A percentile compares a stretch with the other conserved stretches of the same genome.
phyloP scores from a whole-genome alignment of 2,888 invertebrate species.

The Phyllotreta striolata region DNA sequence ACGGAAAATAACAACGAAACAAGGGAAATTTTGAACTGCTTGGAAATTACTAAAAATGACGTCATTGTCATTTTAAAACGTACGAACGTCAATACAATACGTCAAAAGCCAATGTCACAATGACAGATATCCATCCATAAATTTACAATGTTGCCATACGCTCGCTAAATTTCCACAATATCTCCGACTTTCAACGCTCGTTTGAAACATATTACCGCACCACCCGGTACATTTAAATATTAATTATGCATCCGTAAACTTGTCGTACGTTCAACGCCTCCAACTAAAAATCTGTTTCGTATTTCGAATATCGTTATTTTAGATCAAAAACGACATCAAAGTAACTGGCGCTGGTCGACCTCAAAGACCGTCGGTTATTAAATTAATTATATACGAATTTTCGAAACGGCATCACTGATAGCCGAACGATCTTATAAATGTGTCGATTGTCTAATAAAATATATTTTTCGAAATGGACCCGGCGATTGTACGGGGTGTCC shows the following conservation, averaged over 20 bases:
- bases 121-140: too few species aligned
- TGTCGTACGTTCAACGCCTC: background rate
- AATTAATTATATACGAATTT: conserved; percentile 11
- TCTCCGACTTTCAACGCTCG: too few species aligned
- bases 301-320: conserved; percentile 11
- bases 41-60: too few species aligned
- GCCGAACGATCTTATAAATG: background rate
- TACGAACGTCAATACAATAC: too few species aligned
- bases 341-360: background rate
- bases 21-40: too few species aligned
- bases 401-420: conserved; percentile 4
- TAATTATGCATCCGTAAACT: background rate
- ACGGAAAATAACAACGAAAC: too few species aligned
- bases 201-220: background rate
- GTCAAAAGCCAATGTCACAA: too few species aligned
- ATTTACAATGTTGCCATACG: too few species aligned
- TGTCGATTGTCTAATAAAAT: conserved; percentile 1
- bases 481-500: too few species aligned
- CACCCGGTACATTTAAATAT: conserved; percentile 1
- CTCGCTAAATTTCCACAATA: too few species aligned
- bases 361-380: background rate
- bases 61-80: too few species aligned
- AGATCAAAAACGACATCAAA: conserved; percentile 16
- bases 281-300: conserved; percentile 5
- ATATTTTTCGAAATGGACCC: background rate